phyloP scores from a whole-genome alignment of 1,140 invertebrate species.

The Venustaconcha ellipsiformis region DNA sequence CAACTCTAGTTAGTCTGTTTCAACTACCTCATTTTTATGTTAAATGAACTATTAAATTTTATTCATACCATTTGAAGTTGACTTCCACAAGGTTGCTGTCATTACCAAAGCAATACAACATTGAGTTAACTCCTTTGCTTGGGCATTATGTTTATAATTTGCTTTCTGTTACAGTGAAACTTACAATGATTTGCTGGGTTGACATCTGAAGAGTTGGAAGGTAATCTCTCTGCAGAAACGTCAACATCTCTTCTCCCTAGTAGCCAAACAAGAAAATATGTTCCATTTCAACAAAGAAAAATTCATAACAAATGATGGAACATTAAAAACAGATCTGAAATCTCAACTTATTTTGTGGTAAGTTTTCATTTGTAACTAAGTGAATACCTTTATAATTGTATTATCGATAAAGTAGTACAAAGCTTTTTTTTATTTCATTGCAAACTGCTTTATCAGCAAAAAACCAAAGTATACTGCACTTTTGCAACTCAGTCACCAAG shows the following conservation, averaged over 20 bases:
- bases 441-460: too few relatives aligned
- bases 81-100: not conserved
- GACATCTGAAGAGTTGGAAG: slow-evolving; percentile 69
- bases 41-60: too few relatives aligned
- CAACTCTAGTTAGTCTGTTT: too few relatives aligned
- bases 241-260: slow-evolving; percentile 71
- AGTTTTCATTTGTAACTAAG: too few relatives aligned
- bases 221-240: slow-evolving; percentile 69
- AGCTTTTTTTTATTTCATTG: too few relatives aligned
- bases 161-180: slow-evolving; percentile 34
- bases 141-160: not conserved
- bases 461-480: too few relatives aligned
- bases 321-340: not conserved
- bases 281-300: not conserved
- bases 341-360: not conserved
- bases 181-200: slow-evolving; percentile 50
- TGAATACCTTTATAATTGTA: too few relatives aligned
- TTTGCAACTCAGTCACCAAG: too few relatives aligned
- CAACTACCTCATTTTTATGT: too few relatives aligned
- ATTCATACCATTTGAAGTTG: not conserved
- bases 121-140: not conserved
- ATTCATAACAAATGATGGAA: slow-evolving; percentile 2
- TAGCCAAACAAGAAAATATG: slow-evolving; percentile 18
- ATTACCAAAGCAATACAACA: not conserved
- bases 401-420: too few relatives aligned